Conservation (phyloP, 2,888 invertebrate genomes). For the Teleogryllus oceanicus region DNA sequence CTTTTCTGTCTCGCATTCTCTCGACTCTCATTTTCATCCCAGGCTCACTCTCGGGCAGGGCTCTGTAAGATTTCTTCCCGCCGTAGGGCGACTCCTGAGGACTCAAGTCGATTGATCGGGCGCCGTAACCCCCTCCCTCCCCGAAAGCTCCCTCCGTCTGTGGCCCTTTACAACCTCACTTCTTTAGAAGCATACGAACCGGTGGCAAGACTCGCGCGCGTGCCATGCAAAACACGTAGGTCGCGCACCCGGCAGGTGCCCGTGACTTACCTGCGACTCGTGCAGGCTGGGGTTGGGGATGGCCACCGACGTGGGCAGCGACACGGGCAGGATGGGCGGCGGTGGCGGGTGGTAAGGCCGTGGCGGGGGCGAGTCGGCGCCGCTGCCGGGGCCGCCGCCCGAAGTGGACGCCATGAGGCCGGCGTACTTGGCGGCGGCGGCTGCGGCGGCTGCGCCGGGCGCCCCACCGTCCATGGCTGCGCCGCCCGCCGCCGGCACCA, state of each 20-base stretch:
- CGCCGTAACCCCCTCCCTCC: too few species aligned
- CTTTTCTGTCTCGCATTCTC: not conserved
- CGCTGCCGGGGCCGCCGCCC: constrained; percentile 44
- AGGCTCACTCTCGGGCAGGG: not conserved
- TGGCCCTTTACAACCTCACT: not conserved
- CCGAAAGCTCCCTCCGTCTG: not conserved
- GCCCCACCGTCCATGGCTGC: constrained; percentile 25
- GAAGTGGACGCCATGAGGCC: constrained; percentile 38
- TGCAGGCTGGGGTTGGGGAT: constrained; percentile 94
- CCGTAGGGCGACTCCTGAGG: constrained; percentile 18
- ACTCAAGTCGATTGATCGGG: not conserved
- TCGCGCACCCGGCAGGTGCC: not conserved
- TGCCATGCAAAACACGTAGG: too few species aligned
- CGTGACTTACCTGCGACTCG: constrained; percentile 66
- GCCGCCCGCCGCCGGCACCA: constrained; percentile 58
- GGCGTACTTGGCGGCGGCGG: constrained; percentile 34
- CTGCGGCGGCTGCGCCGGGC: constrained; percentile 24
- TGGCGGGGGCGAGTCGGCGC: constrained; percentile 59
- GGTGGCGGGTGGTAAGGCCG: constrained; percentile 69
- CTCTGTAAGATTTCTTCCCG: constrained; percentile 9
- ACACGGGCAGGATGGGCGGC: constrained; percentile 81
- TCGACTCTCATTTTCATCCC: constrained; percentile 18
- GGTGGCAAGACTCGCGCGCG: too few species aligned
- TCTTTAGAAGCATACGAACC: too few species aligned
- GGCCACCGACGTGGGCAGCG: constrained; percentile 91